Conservation (phyloP, 92 coral and sea anemone species). For the Montipora capitata region DNA sequence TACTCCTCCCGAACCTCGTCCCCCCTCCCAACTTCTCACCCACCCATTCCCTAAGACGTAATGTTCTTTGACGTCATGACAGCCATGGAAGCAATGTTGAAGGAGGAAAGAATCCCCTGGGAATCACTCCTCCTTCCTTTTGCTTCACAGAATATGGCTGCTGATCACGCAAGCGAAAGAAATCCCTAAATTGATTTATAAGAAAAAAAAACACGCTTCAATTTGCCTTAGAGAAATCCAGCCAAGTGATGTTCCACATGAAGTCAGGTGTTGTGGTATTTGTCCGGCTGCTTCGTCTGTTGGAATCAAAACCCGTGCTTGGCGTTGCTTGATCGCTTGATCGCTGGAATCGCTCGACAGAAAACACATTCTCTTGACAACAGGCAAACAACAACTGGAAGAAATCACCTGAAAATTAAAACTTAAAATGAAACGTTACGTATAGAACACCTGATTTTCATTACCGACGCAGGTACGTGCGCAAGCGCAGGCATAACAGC, state of each 20-base stretch:
- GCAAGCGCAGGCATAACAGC: too few species aligned
- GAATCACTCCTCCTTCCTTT: too few species aligned
- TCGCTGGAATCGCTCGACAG: conserved; percentile 81
- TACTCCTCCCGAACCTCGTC: too few species aligned
- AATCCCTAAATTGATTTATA: too few species aligned
- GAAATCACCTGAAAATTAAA: conserved; percentile 84
- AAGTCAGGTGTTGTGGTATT: conserved; percentile 86
- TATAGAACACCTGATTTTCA: too few species aligned
- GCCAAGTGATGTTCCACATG: conserved; percentile 98
- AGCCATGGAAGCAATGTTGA: background rate
- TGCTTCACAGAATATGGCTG: too few species aligned
- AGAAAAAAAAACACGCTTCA: too few species aligned
- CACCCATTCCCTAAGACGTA: too few species aligned
- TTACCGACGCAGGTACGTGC: too few species aligned
- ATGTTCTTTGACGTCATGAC: too few species aligned
- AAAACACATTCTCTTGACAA: conserved; percentile 95
- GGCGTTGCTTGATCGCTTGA: conserved; percentile 58
- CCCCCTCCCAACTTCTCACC: too few species aligned
- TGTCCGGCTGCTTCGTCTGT: conserved; percentile 75
- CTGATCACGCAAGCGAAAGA: background rate
- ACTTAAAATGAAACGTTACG: background rate
- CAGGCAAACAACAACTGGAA: conserved; percentile 96
- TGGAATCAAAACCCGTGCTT: conserved; percentile 28
- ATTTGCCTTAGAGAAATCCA: conserved; percentile 91
- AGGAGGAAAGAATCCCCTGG: too few species aligned